Evolutionary conservation across 2,797 vertebrate genomes (phyloP), one percentile per base, ranked within the genome.

Genomic region (Crossoptilon crossoptilon): DNA sequence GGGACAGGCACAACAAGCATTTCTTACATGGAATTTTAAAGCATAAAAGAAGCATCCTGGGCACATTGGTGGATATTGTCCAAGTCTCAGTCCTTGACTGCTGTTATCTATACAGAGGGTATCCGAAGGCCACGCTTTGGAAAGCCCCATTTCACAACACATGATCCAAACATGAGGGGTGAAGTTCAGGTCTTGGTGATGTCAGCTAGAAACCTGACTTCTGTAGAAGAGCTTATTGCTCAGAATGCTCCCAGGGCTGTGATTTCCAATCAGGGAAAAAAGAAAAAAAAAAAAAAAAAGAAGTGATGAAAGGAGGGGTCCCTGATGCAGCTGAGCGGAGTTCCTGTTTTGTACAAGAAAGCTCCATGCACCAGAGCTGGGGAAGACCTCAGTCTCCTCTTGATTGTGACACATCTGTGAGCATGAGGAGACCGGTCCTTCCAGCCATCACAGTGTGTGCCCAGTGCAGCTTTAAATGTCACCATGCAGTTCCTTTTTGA

Each of bases 151-250:
- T 87, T 67, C 17, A 1, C 56, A 76, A 59, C 86, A 51, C 11
- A 0, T 37, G 7, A 10, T 90, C 51, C 51, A 79, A 49, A 71
- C 8, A 3, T 10, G 24, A 71, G 18, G 31, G 41, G 41, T 68
- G 76, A 41, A 93, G 84, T 66, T 56, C 64, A 84, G 33, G 26
- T 81, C 67, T 22, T 39, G n/a, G 31, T 91, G 70, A 62, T 44
- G 33, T 82, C 83, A 79, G 23, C 15, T 91, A 53, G 93, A 93
- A 95, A 91, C 14, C 35, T 86, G 71, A 39, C 44, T 55, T 80
- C 21, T 53, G 21, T 73, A 77, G 59, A 87, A 55, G 9, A 12
- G 29, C 23, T 81, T 67, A 4, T 24, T 78, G 53, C 48, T 81
- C 56, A 79, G 48, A 91, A 84, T 81, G 21, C 21, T 87, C 71